Evolutionary conservation across 2,113 vertebrate species (phyloP).

Genomic region (Columbina picui): DNA sequence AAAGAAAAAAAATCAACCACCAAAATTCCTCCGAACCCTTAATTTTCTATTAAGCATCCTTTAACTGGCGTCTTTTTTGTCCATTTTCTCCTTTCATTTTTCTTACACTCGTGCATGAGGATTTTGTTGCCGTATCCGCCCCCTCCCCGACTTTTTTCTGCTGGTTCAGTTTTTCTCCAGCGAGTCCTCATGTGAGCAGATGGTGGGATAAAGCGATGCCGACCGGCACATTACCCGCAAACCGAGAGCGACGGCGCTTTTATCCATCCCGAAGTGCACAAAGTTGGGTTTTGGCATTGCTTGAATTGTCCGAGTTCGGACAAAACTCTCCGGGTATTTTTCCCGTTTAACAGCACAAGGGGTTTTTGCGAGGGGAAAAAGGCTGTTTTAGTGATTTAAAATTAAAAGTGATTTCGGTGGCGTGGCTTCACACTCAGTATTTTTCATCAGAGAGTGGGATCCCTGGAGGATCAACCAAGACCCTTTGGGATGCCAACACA

Average conservation of each 20-base stretch:
- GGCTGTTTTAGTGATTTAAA: background rate
- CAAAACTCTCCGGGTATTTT: background rate
- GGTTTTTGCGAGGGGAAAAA: background rate
- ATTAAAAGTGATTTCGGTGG: too few relatives aligned
- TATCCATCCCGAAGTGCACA: background rate
- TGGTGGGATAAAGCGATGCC: slow-evolving; percentile 38
- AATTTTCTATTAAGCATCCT: background rate
- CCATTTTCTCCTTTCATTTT: fast-evolving
- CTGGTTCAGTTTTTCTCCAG: slow-evolving; percentile 2
- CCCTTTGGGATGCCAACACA: fast-evolving
- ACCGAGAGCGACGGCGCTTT: background rate
- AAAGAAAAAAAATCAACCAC: background rate
- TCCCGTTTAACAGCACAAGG: background rate
- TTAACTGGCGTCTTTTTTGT: background rate
- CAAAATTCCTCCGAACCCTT: background rate
- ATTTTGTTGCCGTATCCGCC: background rate
- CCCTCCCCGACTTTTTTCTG: background rate
- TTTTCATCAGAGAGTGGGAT: background rate
- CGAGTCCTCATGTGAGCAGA: slow-evolving; percentile 9
- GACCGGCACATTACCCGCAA: slow-evolving; percentile 38
- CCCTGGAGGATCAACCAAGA: background rate
- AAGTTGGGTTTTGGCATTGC: background rate
- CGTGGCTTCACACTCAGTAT: too few relatives aligned
- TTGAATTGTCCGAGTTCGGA: background rate
- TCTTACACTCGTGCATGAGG: background rate